phyloP scores from a whole-genome alignment of 2,888 invertebrate species.

The Brenthis hecate region DNA sequence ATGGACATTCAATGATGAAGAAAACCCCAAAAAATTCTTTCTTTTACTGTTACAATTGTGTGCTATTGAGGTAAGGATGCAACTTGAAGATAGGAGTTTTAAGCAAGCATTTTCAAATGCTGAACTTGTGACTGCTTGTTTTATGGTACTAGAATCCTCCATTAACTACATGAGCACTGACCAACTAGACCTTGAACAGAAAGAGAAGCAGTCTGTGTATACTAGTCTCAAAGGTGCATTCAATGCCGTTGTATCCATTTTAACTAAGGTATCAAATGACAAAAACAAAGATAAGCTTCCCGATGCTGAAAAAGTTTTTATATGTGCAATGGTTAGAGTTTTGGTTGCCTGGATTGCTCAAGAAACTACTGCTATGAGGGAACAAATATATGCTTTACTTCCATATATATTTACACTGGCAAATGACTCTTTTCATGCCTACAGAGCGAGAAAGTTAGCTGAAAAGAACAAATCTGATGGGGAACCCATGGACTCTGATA shows the following conservation, averaged over 20 bases:
- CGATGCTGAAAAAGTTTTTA: constrained; percentile 87
- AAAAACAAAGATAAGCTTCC: constrained; percentile 87
- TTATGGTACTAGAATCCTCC: constrained; percentile 90
- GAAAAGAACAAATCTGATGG: constrained; percentile 85
- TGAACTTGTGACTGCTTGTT: constrained; percentile 91
- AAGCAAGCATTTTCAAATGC: constrained; percentile 89
- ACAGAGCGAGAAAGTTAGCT: constrained; percentile 85
- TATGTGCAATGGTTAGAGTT: constrained; percentile 92
- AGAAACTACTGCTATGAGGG: constrained; percentile 93
- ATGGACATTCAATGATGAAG: constrained; percentile 91
- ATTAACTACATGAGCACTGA: constrained; percentile 91
- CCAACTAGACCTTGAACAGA: constrained; percentile 92
- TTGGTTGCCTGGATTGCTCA: constrained; percentile 95
- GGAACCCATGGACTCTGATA: constrained; percentile 73
- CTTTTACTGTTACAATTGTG: constrained; percentile 91
- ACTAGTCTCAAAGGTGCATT: constrained; percentile 95
- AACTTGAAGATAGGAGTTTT: constrained; percentile 92
- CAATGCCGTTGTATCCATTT: constrained; percentile 88
- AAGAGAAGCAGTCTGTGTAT: constrained; percentile 95
- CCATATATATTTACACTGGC: constrained; percentile 91
- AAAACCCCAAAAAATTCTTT: constrained; percentile 91
- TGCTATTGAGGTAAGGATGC: constrained; percentile 97
- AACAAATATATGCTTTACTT: constrained; percentile 90
- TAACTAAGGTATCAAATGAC: constrained; percentile 88
- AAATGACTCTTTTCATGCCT: constrained; percentile 91